phyloP scores from a whole-genome alignment of 2,797 vertebrate species.

The Sphenopsis melanotis region DNA sequence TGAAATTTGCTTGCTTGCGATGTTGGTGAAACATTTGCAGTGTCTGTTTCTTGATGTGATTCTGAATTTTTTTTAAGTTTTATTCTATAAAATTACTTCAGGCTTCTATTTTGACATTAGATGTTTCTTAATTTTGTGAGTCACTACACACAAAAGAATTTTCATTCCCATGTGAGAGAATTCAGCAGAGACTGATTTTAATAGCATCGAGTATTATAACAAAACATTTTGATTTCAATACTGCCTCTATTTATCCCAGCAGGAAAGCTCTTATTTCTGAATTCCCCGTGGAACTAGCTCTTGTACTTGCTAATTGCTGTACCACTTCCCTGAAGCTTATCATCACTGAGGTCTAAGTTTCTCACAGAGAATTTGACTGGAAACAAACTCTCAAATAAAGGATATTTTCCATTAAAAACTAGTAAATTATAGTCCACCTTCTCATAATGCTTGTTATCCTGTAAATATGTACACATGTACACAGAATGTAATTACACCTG shows the following conservation, averaged over 20 bases:
- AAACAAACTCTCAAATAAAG: not conserved
- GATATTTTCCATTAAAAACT: not conserved
- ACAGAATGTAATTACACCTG: not conserved
- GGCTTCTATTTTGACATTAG: slow-evolving; percentile 20
- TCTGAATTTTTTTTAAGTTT: not conserved
- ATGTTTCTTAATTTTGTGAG: slow-evolving; percentile 22
- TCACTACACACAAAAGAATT: not conserved
- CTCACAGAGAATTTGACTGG: slow-evolving; percentile 1
- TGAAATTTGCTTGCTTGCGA: not conserved
- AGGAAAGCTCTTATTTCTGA: slow-evolving; percentile 53
- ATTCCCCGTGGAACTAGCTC: slow-evolving; percentile 35
- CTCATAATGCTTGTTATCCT: not conserved
- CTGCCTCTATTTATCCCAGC: slow-evolving; percentile 32
- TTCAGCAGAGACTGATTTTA: slow-evolving; percentile 42
- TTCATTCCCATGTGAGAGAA: slow-evolving; percentile 26
- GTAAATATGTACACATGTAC: not conserved
- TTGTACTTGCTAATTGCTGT: slow-evolving; percentile 60
- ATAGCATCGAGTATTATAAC: slow-evolving; percentile 26
- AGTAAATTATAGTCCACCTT: not conserved
- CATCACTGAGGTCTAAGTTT: slow-evolving; percentile 20
- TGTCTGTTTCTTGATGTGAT: not conserved
- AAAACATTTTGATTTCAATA: slow-evolving; percentile 54
- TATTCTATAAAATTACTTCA: not conserved
- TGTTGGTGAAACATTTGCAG: not conserved
- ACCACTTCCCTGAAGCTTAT: slow-evolving; percentile 45